phyloP scores from a whole-genome alignment of 2,888 invertebrate species.

The Idaea dimidiata region DNA sequence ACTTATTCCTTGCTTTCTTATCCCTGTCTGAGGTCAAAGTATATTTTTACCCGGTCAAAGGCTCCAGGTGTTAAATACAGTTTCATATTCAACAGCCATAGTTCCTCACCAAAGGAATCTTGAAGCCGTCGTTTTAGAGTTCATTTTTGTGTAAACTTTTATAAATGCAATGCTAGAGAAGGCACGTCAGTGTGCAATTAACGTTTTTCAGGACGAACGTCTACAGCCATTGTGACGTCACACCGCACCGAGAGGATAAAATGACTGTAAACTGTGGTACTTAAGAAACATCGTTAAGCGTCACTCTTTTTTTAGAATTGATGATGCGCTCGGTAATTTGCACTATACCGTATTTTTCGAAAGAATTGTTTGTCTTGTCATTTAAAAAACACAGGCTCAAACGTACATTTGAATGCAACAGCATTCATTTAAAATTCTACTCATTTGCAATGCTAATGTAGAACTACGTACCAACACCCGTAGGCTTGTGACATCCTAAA shows the following conservation, averaged over 20 bases:
- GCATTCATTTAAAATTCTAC: conserved; percentile 12
- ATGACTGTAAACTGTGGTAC: conserved; percentile 49
- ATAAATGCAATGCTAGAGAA: conserved; percentile 48
- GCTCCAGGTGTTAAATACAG: conserved; percentile 42
- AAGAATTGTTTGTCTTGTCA: not conserved
- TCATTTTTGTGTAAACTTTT: conserved; percentile 28
- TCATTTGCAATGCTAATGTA: conserved; percentile 20
- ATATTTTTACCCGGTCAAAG: conserved; percentile 40
- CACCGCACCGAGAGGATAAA: conserved; percentile 52
- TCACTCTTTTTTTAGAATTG: conserved; percentile 39
- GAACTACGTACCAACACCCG: conserved; percentile 3
- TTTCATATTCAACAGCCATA: conserved; percentile 36
- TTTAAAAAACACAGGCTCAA: not conserved
- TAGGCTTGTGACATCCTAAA: conserved; percentile 22
- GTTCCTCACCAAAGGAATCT: not conserved
- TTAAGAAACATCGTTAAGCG: conserved; percentile 58
- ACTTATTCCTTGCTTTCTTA: not conserved
- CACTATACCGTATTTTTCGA: conserved; percentile 3
- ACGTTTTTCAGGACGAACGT: conserved; percentile 67
- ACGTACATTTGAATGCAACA: not conserved
- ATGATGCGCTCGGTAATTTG: conserved; percentile 32
- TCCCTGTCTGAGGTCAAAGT: conserved; percentile 25
- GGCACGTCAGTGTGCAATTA: conserved; percentile 64
- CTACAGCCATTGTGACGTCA: conserved; percentile 60
- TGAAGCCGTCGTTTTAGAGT: conserved; percentile 27